phyloP scores from a whole-genome alignment of 2,888 invertebrate species.

The Ischnus inquisitorius region DNA sequence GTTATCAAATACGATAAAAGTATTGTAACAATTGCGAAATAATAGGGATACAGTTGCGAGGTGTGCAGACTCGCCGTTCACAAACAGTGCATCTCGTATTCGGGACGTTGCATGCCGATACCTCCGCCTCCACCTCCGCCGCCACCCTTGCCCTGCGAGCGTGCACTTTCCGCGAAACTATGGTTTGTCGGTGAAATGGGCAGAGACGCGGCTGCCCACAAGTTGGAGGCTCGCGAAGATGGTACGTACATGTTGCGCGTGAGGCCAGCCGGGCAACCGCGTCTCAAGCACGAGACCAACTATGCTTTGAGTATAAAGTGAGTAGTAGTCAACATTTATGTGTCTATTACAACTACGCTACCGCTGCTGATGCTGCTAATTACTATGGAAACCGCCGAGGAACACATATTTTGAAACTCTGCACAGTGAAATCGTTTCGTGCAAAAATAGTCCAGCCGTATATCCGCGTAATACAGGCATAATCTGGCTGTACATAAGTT shows the following conservation, averaged over 20 bases:
- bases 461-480: too few relatives aligned
- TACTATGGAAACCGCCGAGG: too few relatives aligned
- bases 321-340: conserved; percentile 77
- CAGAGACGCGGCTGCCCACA: conserved; percentile 91
- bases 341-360: conserved; percentile 2
- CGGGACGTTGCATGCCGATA: conserved; percentile 90
- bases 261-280: conserved; percentile 89
- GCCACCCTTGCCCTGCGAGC: conserved; percentile 87
- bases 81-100: conserved; percentile 94
- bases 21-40: too few relatives aligned
- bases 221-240: conserved; percentile 92
- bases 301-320: conserved; percentile 95
- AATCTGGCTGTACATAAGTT: too few relatives aligned
- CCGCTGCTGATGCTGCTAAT: too few relatives aligned
- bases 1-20: not conserved
- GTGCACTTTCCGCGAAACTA: conserved; percentile 85
- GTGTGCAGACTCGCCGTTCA: conserved; percentile 94
- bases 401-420: too few relatives aligned
- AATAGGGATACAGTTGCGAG: conserved; percentile 95
- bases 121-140: conserved; percentile 88
- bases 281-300: conserved; percentile 89
- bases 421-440: too few relatives aligned
- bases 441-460: too few relatives aligned
- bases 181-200: conserved; percentile 96
- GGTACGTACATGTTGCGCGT: conserved; percentile 95